phyloP scores from a whole-genome alignment of 2,888 invertebrate genomes.

The Ashinkailepas kermadecensis region DNA sequence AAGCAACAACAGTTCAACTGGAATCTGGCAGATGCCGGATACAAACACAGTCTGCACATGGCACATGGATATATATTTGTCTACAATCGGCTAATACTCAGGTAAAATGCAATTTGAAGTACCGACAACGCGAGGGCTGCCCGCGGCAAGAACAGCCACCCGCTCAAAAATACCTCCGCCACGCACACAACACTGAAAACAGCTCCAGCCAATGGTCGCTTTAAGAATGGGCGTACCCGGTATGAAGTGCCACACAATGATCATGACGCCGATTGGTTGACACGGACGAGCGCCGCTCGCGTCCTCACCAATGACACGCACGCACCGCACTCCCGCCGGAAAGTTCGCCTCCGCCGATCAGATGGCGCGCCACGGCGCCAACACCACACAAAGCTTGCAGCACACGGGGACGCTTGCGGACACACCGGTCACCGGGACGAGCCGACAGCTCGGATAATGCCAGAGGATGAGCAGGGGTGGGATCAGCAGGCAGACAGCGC shows the following conservation, averaged over 20 bases:
- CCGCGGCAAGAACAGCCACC: background rate
- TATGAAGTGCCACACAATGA: slow-evolving; percentile 8
- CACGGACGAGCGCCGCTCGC: too few species aligned
- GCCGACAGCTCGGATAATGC: too few species aligned
- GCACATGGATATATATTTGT: slow-evolving; percentile 13
- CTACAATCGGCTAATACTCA: slow-evolving; percentile 17
- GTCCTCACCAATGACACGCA: too few species aligned
- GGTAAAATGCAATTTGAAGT: slow-evolving; percentile 15
- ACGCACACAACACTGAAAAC: background rate
- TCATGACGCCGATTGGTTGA: background rate
- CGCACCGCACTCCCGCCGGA: too few species aligned
- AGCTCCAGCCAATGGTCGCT: background rate
- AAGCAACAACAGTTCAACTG: too few species aligned
- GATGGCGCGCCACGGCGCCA: too few species aligned
- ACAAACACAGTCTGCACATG: slow-evolving; percentile 11
- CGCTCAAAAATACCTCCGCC: background rate
- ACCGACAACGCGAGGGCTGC: background rate
- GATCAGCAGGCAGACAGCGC: too few species aligned
- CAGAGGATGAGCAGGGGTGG: too few species aligned
- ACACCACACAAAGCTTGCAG: too few species aligned
- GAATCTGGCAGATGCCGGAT: background rate
- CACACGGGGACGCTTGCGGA: too few species aligned
- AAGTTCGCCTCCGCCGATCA: too few species aligned
- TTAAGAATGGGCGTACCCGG: background rate
- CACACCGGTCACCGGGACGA: too few species aligned